Conservation (phyloP, 2,113 vertebrate species). For the Gadus chalcogrammus region DNA sequence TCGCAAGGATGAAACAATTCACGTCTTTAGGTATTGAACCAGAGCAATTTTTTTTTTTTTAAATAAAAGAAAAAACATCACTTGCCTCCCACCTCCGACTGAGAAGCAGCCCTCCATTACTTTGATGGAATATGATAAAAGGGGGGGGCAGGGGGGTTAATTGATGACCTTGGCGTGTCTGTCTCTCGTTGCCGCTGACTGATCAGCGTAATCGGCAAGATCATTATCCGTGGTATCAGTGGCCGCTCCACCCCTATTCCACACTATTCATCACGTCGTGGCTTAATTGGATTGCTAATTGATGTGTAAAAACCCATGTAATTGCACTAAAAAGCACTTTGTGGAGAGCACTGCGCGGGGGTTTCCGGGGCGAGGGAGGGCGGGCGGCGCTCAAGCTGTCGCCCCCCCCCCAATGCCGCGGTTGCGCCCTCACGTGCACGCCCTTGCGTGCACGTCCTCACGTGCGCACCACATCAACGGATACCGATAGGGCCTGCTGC, state of each 20-base stretch:
- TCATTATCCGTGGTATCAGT: slow-evolving; percentile 71
- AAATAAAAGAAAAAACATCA: too few species aligned
- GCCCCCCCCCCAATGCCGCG: too few species aligned
- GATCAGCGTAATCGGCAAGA: slow-evolving; percentile 64
- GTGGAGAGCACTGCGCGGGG: slow-evolving; percentile 32
- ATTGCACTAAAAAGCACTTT: slow-evolving; percentile 73
- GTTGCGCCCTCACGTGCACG: background rate
- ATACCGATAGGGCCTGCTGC: too few species aligned
- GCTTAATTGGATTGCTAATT: slow-evolving; percentile 77
- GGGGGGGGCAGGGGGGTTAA: slow-evolving; percentile 10
- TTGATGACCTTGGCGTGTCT: slow-evolving; percentile 48
- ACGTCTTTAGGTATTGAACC: too few species aligned
- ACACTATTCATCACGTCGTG: slow-evolving; percentile 72
- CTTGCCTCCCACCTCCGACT: too few species aligned
- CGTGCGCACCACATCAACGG: too few species aligned
- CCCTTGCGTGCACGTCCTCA: too few species aligned
- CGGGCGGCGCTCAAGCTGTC: too few species aligned
- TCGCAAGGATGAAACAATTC: too few species aligned
- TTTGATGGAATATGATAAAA: slow-evolving; percentile 3
- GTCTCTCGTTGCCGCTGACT: slow-evolving; percentile 58
- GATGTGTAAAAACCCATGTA: slow-evolving; percentile 76
- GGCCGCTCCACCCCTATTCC: slow-evolving; percentile 55
- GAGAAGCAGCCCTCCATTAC: slow-evolving; percentile 9
- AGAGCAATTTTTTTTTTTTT: too few species aligned
- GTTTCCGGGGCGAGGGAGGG: too few species aligned